Evolutionary conservation across 2,888 invertebrate genomes (phyloP), one percentile per base, ranked within the genome.

Genomic region (Scelioninae gen. 1): DNA sequence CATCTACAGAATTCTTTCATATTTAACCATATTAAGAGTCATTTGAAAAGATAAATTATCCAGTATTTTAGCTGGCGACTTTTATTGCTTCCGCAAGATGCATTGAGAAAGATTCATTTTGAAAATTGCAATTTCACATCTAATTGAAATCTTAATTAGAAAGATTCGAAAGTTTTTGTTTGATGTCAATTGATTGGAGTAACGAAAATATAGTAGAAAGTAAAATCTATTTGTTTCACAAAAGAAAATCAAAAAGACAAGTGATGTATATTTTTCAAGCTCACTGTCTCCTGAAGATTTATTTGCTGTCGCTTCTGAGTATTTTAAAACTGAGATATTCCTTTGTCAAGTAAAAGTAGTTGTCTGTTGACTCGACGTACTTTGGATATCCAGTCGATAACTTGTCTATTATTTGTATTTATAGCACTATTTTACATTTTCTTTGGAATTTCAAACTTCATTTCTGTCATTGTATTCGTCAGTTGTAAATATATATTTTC

Each of bases 271-370:
- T 63, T 63, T 34, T 34, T 34, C 49, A 49, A 49, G 13, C 62
- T 63, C 49, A 8, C 31, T 34, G 49, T 49, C 16, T 63, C 49
- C 16, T 9, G 40, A 63, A 51, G 65, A 65, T 51, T 65, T 65
- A 65, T 65, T 51, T 51, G 49, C 65, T 40, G 51, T 51, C 65
- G 51, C 40, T 51, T 65, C n/a, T 65, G 65, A 65, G 51, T 65
- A 65, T 51, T 65, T 51, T 40, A 65, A 40, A 65, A 49, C 40
- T 16, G 51, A 65, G 51, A 51, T 40, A 65, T 40, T 65, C 29
- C 40, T 65, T 65, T 49, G 49, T 65, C 49, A 47, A 58, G 13
- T 60, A 7, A 29, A n/a, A n/a, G n/a, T n/a, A 63, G 49, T 51
- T 65, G 49, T 65, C 23, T 49, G 16, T n/a, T 8, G 23, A 9